Evolutionary conservation across 2,113 vertebrate species (phyloP).

Genomic region (Leptodactylus fuscus): DNA sequence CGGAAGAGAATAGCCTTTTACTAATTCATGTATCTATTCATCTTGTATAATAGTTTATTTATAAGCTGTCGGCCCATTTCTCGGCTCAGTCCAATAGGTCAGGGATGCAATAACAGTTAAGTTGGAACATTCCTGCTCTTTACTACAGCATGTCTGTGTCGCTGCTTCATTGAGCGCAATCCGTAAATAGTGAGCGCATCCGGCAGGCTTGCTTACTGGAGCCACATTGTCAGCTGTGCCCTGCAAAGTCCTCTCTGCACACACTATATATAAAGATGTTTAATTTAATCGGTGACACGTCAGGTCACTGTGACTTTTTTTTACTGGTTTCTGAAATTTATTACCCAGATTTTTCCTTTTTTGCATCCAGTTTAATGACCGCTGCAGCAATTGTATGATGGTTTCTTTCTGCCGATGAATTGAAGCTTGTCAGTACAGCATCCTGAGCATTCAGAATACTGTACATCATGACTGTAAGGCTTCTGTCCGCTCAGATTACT

Average conservation of each 20-base stretch:
- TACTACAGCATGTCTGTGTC: conserved; percentile 18
- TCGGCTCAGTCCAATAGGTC: background rate
- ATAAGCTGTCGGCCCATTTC: conserved; percentile 9
- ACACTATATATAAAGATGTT: background rate
- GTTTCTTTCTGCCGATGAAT: conserved; percentile 53
- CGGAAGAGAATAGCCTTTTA: background rate
- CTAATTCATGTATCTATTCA: conserved; percentile 25
- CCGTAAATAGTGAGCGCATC: background rate
- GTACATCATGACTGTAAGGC: conserved; percentile 46
- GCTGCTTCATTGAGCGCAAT: conserved; percentile 7
- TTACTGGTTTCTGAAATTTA: background rate
- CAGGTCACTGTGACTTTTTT: conserved; percentile 9
- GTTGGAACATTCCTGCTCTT: conserved; percentile 17
- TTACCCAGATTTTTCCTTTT: background rate
- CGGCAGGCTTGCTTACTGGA: conserved; percentile 2
- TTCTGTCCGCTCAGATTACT: conserved; percentile 34
- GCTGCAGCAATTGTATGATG: background rate
- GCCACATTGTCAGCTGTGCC: background rate
- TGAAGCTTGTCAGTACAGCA: conserved; percentile 38
- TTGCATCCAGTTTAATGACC: background rate
- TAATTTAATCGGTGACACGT: background rate
- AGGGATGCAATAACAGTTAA: conserved; percentile 17
- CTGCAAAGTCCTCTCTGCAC: background rate
- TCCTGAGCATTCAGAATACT: conserved; percentile 10
- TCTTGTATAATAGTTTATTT: conserved; percentile 42